A percentile compares a stretch with the other conserved stretches of the same genome.
Evolutionary conservation across 2,888 invertebrate genomes (phyloP).

Genomic region (Coronaproctus castanopsis): DNA sequence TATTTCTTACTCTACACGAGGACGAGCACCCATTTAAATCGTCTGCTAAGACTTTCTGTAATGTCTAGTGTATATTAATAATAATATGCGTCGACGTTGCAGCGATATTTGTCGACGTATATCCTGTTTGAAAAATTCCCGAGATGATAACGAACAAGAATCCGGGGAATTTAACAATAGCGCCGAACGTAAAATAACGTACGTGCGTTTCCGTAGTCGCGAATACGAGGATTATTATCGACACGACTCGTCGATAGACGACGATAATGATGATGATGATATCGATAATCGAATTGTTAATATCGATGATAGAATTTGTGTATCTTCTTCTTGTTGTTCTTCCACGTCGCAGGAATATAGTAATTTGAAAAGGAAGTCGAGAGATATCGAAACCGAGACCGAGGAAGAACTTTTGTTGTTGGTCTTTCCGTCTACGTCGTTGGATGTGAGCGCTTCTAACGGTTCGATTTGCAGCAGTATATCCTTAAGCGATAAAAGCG

Average conservation of each 20-base stretch:
- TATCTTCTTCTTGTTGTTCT: too few relatives aligned
- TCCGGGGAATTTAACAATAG: too few relatives aligned
- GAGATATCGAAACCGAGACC: conserved; percentile 69
- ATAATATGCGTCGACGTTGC: too few relatives aligned
- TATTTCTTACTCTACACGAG: too few relatives aligned
- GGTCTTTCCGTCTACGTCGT: conserved; percentile 28
- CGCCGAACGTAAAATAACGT: neutral
- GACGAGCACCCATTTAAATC: too few relatives aligned
- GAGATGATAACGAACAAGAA: too few relatives aligned
- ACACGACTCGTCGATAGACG: too few relatives aligned
- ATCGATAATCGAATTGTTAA: too few relatives aligned
- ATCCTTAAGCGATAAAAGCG: conserved; percentile 50
- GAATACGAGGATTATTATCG: neutral
- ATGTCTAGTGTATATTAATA: too few relatives aligned
- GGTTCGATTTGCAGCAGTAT: conserved; percentile 53
- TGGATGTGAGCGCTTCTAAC: conserved; percentile 30
- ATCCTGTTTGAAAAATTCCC: neutral
- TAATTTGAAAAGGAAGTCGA: conserved; percentile 45
- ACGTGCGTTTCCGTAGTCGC: conserved; percentile 4
- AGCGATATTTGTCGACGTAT: neutral
- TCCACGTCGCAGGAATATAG: conserved; percentile 54
- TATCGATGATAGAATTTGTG: too few relatives aligned
- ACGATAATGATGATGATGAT: too few relatives aligned
- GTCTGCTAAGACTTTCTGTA: too few relatives aligned
- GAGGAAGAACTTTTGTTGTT: conserved; percentile 35